Conservation (phyloP, 2,113 vertebrate species). For the Apaloderma vittatum region DNA sequence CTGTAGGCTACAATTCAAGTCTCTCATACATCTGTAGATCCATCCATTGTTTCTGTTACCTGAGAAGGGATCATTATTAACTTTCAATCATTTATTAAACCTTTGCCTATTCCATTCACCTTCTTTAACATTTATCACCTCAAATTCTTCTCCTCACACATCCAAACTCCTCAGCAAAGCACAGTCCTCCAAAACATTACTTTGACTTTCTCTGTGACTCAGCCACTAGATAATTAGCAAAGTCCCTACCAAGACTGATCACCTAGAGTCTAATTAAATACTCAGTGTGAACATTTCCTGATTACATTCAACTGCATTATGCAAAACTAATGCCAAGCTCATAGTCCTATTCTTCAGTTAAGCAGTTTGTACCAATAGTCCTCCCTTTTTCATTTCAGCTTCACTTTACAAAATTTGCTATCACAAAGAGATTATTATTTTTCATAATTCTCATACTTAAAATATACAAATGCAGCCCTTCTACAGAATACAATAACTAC, state of each 20-base stretch:
- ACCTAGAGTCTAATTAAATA: conserved; percentile 45
- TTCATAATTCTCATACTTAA: background rate
- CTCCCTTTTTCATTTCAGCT: background rate
- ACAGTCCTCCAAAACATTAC: background rate
- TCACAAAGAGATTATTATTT: background rate
- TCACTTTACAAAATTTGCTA: background rate
- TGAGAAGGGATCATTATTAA: background rate
- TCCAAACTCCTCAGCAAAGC: background rate
- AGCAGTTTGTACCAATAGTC: background rate
- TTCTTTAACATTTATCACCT: background rate
- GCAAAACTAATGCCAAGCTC: background rate
- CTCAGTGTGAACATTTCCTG: conserved; percentile 22
- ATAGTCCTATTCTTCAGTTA: background rate
- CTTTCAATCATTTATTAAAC: background rate
- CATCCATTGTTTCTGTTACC: background rate
- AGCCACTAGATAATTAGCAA: conserved; percentile 46
- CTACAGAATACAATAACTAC: background rate
- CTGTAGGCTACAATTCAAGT: background rate
- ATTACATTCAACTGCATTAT: conserved; percentile 27
- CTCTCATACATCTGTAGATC: background rate
- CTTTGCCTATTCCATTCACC: background rate
- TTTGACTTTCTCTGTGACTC: conserved; percentile 26
- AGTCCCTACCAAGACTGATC: conserved; percentile 27
- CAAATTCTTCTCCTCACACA: background rate
- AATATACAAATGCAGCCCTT: background rate